Conservation (phyloP, 2,113 vertebrate genomes). For the Oenanthe oenanthe region DNA sequence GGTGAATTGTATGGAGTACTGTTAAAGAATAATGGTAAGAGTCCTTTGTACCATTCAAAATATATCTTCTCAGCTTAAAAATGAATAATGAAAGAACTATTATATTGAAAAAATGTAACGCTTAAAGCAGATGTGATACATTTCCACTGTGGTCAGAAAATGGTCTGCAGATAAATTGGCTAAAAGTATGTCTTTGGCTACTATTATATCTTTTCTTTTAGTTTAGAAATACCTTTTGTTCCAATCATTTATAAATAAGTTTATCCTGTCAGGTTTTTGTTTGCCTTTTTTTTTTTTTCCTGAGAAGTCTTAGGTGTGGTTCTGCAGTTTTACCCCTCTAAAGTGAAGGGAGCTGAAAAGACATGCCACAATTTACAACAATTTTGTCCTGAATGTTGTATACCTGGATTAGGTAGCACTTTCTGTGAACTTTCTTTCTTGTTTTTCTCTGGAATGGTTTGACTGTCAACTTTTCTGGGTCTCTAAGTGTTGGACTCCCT, state of each 20-base stretch:
- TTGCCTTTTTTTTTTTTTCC: background rate
- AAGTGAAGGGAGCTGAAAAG: background rate
- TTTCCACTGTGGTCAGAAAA: background rate
- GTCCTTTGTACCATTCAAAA: background rate
- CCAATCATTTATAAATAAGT: background rate
- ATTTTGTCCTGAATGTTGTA: background rate
- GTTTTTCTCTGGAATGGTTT: background rate
- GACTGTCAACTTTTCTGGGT: background rate
- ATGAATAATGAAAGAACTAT: background rate
- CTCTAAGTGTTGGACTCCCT: background rate
- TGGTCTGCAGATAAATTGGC: background rate
- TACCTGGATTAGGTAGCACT: background rate
- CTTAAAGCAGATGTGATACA: background rate
- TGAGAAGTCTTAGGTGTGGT: rapidly evolving
- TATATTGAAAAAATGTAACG: background rate
- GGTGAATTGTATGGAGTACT: background rate
- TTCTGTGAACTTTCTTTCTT: background rate
- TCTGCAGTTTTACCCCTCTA: background rate
- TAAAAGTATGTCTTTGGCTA: background rate
- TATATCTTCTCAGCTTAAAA: background rate
- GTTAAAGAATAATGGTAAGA: background rate
- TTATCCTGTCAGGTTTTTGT: background rate
- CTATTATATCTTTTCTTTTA: background rate
- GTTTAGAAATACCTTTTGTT: background rate
- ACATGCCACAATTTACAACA: background rate